Conservation (phyloP, 2,113 vertebrate species). For the Cyprinodon variegatus region DNA sequence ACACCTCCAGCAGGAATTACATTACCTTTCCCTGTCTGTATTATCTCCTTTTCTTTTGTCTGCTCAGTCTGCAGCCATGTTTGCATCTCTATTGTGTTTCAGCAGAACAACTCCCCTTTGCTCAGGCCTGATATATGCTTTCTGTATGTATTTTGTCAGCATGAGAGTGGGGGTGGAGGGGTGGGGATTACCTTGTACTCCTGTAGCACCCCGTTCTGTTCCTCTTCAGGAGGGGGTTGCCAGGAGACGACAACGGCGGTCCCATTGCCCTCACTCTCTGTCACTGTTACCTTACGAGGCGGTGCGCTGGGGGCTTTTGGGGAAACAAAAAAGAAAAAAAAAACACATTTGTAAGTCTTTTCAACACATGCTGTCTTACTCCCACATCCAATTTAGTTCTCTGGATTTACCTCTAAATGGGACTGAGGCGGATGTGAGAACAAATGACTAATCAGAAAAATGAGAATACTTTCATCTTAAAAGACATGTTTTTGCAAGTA, state of each 20-base stretch:
- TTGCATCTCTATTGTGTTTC: constrained; percentile 47
- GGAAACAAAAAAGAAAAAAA: constrained; percentile 54
- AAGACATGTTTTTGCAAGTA: constrained; percentile 5
- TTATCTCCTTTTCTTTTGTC: constrained; percentile 43
- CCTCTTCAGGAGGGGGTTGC: constrained; percentile 94
- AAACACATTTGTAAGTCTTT: constrained; percentile 46
- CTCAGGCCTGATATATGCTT: constrained; percentile 21
- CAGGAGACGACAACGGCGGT: constrained; percentile 93
- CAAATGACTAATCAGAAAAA: constrained; percentile 50
- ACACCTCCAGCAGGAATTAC: constrained; percentile 44
- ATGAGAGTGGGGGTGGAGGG: neutral
- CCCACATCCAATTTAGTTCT: constrained; percentile 25
- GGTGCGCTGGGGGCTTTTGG: constrained; percentile 91
- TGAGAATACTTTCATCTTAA: constrained; percentile 33
- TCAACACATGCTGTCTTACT: constrained; percentile 13
- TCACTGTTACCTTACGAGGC: constrained; percentile 90
- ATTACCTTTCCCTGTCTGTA: constrained; percentile 42
- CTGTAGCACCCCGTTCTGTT: constrained; percentile 93
- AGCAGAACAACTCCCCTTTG: constrained; percentile 20
- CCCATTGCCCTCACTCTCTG: constrained; percentile 92
- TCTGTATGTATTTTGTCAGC: neutral
- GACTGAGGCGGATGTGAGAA: constrained; percentile 45
- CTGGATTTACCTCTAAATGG: constrained; percentile 18
- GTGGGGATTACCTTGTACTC: constrained; percentile 91
- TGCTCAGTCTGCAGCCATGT: constrained; percentile 35